Evolutionary conservation across 92 coral and sea anemone genomes (phyloP).

Genomic region (Pocillopora grandis): DNA sequence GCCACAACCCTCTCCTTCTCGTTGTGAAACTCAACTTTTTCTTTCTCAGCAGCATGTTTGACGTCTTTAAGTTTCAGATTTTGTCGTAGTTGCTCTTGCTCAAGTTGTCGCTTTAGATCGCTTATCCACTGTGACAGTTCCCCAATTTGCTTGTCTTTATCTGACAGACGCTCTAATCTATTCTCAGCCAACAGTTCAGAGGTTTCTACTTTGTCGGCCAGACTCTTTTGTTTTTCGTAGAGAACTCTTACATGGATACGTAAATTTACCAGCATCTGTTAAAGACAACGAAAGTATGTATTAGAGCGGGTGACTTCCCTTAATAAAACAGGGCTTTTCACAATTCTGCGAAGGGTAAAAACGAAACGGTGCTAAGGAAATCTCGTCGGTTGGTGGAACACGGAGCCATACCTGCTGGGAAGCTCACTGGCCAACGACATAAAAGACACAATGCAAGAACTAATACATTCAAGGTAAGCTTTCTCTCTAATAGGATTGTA

Average conservation of each 20-base stretch:
- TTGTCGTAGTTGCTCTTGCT: slow-evolving; percentile 11
- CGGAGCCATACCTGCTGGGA: too few species aligned
- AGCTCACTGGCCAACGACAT: too few species aligned
- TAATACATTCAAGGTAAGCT: too few species aligned
- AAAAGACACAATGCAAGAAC: too few species aligned
- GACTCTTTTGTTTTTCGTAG: slow-evolving; percentile 14
- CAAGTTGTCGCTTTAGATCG: slow-evolving; percentile 11
- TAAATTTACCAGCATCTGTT: slow-evolving; percentile 28
- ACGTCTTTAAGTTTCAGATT: not conserved
- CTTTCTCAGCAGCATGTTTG: slow-evolving; percentile 15
- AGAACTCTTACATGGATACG: slow-evolving; percentile 33
- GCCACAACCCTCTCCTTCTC: slow-evolving; percentile 5
- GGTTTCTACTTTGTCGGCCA: not conserved
- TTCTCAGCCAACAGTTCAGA: not conserved
- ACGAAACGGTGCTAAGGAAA: too few species aligned
- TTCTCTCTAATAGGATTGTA: too few species aligned
- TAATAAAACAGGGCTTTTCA: not conserved
- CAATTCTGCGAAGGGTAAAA: too few species aligned
- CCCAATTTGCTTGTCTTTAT: slow-evolving; percentile 17
- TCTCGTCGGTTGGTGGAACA: too few species aligned
- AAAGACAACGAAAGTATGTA: not conserved
- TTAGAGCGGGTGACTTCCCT: too few species aligned
- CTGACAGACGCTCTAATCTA: not conserved
- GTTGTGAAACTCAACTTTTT: not conserved
- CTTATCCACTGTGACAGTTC: not conserved